Evolutionary conservation across 53 echinoderm and acorn worm genomes (phyloP).

Genomic region (Crossaster papposus): DNA sequence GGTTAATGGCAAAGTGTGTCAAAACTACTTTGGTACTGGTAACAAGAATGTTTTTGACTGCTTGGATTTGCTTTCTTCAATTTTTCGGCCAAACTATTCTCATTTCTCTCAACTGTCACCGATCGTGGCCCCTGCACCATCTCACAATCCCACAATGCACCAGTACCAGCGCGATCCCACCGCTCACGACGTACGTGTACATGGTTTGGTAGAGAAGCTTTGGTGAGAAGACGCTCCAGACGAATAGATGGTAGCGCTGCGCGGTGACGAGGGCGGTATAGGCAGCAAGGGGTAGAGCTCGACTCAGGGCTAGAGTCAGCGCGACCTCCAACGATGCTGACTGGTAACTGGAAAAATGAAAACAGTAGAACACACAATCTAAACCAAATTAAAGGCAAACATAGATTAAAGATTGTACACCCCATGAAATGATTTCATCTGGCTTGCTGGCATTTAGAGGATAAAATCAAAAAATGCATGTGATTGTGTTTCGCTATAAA

Average conservation of each 20-base stretch:
- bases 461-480: no score
- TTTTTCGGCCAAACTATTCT: background rate
- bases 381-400: background rate
- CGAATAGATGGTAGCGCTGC: slow-evolving; percentile 94
- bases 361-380: background rate
- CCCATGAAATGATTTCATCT: no score
- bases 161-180: slow-evolving; percentile 5
- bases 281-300: slow-evolving; percentile 83
- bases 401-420: no score
- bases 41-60: no score
- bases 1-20: no score
- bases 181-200: slow-evolving; percentile 45
- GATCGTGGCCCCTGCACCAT: background rate
- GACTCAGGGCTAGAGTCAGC: slow-evolving; percentile 68
- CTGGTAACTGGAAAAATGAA: slow-evolving; percentile 49
- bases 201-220: slow-evolving; percentile 88
- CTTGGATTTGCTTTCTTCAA: no score
- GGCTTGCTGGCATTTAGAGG: no score
- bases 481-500: no score
- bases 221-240: slow-evolving; percentile 98
- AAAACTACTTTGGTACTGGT: no score
- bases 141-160: slow-evolving; percentile 27
- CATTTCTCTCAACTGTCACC: background rate
- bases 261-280: slow-evolving; percentile 82
- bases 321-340: slow-evolving; percentile 69